Conservation (phyloP, 1,140 invertebrate genomes). For the Sinella curviseta region DNA sequence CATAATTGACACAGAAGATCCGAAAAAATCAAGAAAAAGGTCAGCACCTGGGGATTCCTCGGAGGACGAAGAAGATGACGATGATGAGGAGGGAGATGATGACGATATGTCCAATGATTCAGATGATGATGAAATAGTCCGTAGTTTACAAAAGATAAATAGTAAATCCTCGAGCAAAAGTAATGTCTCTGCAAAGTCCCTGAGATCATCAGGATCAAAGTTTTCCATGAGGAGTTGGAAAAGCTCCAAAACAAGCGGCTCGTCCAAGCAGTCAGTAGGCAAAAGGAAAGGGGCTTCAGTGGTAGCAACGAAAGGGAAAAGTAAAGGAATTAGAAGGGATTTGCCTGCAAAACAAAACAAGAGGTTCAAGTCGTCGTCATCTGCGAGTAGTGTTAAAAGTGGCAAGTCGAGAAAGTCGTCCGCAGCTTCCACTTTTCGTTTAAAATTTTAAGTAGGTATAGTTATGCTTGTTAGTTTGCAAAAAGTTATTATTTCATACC, state of each 20-base stretch:
- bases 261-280: not conserved
- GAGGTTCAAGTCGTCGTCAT: not conserved
- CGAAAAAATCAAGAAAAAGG: not conserved
- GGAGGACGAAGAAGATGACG: slow-evolving; percentile 3
- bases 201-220: not conserved
- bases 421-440: slow-evolving; percentile 2
- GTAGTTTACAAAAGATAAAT: too few relatives aligned
- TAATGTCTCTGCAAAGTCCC: not conserved
- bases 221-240: not conserved
- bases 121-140: slow-evolving; percentile 14
- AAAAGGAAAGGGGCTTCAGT: not conserved
- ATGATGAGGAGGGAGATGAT: slow-evolving; percentile 3
- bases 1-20: slow-evolving; percentile 39
- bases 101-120: slow-evolving; percentile 20
- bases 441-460: too few relatives aligned
- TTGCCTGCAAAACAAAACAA: not conserved
- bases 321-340: not conserved
- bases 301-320: not conserved
- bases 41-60: slow-evolving; percentile 14
- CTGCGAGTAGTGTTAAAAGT: not conserved
- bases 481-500: too few relatives aligned
- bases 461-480: too few relatives aligned
- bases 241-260: not conserved
- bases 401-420: not conserved
- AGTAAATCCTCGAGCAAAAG: not conserved